Base-by-base conservation (phyloP, 2,888 invertebrate genomes). In the Hoplodrina ambigua region DNA sequence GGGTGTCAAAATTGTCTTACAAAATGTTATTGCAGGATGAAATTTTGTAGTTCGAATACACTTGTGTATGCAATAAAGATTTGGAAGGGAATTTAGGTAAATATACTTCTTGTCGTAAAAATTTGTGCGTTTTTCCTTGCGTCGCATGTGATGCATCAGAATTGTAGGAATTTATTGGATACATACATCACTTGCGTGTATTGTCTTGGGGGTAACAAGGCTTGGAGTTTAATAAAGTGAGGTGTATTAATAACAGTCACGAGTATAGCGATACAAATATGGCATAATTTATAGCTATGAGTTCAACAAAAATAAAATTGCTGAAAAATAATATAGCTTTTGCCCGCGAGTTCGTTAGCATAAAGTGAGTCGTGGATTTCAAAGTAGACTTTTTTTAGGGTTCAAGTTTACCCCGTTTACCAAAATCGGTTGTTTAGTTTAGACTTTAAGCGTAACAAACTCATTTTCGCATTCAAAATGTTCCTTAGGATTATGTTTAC, bases 21-120 rank as follows among this genome's bases (percentile, higher is more conserved):
- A 85, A 87, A 90, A 89, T 87, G 86, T 89, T 91, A 82, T 84
- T 91, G 86, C 83, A 85, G 89, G 91, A 88, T 86, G 86, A 89
- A 89, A 90, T 87, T 91, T 87, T 90, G 82, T 85, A 91, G 88
- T 91, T 91, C 87, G 88, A 86, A 93, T 91, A 89, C 87, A 93
- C 90, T 93, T 91, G 91, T 89, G 92, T 90, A 90, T 85, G 91
- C 90, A 91, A 93, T 94, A 93, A 94, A 91, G 90, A 88, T 89
- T 90, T 91, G 86, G 87, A 81, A 86, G 86, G 87, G 87, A 86
- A 89, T 89, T 90, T 88, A 83, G 75, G 77, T 84, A 88, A 90
- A 90, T 90, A 83, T 73, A 84, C 81, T 84, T 41, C 62, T 7
- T n/a, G 57, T 76, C 80, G 78, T 89, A 86, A 87, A 82, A 86